Evolutionary conservation across 2,888 invertebrate species (phyloP), one percentile per base, ranked within the genome.

Genomic region (Athripsodes cinereus): DNA sequence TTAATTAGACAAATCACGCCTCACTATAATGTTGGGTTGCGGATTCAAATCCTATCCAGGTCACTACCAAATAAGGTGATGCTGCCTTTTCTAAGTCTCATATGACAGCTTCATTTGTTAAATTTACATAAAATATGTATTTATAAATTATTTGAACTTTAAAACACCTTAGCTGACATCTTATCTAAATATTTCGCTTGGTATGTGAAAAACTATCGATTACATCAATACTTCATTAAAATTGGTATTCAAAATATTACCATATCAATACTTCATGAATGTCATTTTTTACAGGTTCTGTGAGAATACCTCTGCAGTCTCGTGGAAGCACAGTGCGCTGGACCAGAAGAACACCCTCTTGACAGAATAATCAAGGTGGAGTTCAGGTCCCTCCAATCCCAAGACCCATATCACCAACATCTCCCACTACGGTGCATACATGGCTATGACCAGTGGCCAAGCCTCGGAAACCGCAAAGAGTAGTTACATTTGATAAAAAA

Each of bases 261-360:
- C n/a, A 46, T 18, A 13, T 16, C n/a, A 18, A 46, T 5, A 46
- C n/a, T 6, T 46, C n/a, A 46, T 16, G 11, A 6, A 46, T 13
- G n/a, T 46, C 6, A 16, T 46, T 11, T 49, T 22, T 55, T 64
- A 56, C 67, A 75, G 75, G 74, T 59, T 72, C 73, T 22, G 70
- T 72, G 58, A 68, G 72, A 61, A 69, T 73, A 59, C 73, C 72
- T 50, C 65, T 74, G 65, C 72, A 73, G 46, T 22, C 52, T 5
- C 63, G 61, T 18, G 61, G 61, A 5, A 54, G 57, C 11, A 59
- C 59, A 10, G 63, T 63, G 50, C 49, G 63, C 16, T 63, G 63
- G 63, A 50, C 62, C 22, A 40, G 60, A 18, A 58, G 62, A 11
- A 31, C 22, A 5, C 59, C 61, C 2, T 61, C 63, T 49, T 63